These are phyloP conservation scores for Eurytoma adleriae DNA, from an alignment of 2,888 invertebrate species.

Conservation along the genomic window DNA sequence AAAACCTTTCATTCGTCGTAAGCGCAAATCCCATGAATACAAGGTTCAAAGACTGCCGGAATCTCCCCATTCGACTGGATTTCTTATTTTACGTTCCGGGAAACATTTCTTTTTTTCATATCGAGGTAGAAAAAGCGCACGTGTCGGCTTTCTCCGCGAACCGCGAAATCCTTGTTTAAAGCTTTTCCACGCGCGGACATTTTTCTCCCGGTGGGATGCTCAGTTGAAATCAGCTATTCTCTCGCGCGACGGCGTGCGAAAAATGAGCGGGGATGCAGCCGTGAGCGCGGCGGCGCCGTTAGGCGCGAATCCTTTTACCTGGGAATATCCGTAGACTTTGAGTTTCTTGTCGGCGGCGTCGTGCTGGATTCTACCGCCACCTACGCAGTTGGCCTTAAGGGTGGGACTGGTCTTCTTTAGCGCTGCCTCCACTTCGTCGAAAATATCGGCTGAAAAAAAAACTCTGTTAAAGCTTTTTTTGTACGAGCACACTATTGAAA, in stretches of 20 bases:
- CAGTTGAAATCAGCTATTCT: background rate
- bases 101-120: background rate
- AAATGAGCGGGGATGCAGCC: background rate
- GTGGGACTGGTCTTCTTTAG: constrained; percentile 75
- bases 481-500: too few species aligned
- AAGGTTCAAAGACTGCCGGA: constrained; percentile 18
- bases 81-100: constrained; percentile 28
- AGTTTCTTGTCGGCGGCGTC: constrained; percentile 86
- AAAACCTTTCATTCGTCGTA: too few species aligned
- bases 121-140: background rate
- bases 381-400: constrained; percentile 88
- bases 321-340: constrained; percentile 95
- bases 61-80: constrained; percentile 11
- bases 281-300: background rate
- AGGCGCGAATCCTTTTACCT: constrained; percentile 76
- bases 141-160: background rate
- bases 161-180: background rate
- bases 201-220: background rate
- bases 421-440: constrained; percentile 79
- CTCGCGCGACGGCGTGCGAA: background rate
- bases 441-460: constrained; percentile 84
- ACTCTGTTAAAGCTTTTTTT: background rate
- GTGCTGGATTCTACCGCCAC: constrained; percentile 95
- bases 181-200: background rate
- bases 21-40: background rate